Evolutionary conservation across 2,888 invertebrate species (phyloP), one percentile per base, ranked within the genome.

Genomic region (Pristionchus fissidentatus): DNA sequence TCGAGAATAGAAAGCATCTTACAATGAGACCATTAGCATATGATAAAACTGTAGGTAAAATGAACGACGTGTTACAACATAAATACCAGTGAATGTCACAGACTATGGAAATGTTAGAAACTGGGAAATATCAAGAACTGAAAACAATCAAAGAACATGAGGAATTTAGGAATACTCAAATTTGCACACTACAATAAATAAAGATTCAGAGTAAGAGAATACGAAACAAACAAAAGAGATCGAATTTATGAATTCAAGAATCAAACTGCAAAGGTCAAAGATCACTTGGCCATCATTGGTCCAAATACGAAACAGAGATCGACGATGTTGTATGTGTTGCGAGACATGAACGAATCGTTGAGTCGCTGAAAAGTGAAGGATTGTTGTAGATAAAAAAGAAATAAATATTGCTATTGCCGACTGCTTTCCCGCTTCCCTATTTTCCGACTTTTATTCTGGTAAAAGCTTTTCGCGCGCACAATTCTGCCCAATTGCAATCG

Each of bases 221-320:
- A 49, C 13, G 49, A 49, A 19, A 49, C 49, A 49, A 49, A 49
- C 13, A 49, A 19, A 49, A 19, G 49, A 49, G 49, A 49, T 49
- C 13, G 19, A 19, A 49, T 10, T 15, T 49, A 10, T 15, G 13
- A 49, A 19, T 15, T 49, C 49, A 19, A 49, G 49, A 19, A 15
- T 49, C 49, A 60, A 60, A 70, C 32, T 35, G 8, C 70, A 32
- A 35, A 70, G 70, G 32, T 70, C 70, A 32, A 70, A 70, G 10
- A 8, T 60, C 57, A 46, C 49, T 86, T 84, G 49, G 84, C 84
- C 66, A 87, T 60, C 88, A 89, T 88, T 29, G 89, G 88, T 8
- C 88, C 89, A 60, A 89, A 89, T 3, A 89, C 83, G 70, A 85
- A 87, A 29, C 86, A 84, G n/a, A 89, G 85, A 77, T 89, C 87